Percentiles rank a stretch among this genome's conserved stretches.
These are phyloP conservation scores for Falco novaeseelandiae DNA, from an alignment of 2,797 vertebrate species.

Conservation along the genomic window DNA sequence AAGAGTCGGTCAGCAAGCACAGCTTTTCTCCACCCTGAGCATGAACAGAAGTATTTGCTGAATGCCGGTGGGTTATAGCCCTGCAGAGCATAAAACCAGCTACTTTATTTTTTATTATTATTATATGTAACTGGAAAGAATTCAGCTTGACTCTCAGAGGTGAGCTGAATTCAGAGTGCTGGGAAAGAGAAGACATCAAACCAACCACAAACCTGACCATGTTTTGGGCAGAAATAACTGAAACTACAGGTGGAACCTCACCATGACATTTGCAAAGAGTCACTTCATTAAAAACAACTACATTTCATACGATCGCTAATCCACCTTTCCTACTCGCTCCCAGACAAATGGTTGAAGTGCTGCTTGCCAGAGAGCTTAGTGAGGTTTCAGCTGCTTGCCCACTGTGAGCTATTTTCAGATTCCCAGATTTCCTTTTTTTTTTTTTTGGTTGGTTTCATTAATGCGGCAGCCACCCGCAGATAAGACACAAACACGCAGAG, in stretches of 20 bases:
- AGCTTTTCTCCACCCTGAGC: not conserved
- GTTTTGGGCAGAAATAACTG: not conserved
- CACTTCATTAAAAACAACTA: not conserved
- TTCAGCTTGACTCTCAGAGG: not conserved
- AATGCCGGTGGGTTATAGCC: not conserved
- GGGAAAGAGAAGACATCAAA: not conserved
- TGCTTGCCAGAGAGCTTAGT: not conserved
- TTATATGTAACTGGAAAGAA: not conserved
- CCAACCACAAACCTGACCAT: not conserved
- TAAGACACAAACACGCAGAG: not conserved
- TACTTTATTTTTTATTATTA: not conserved
- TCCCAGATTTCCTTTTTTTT: not conserved
- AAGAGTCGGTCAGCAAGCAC: not conserved
- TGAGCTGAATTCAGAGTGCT: not conserved
- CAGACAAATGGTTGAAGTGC: not conserved
- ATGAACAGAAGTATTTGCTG: not conserved
- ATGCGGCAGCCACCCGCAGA: fast-evolving
- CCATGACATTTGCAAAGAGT: not conserved
- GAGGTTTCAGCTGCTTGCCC: not conserved
- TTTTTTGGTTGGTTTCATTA: not conserved
- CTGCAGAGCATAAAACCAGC: not conserved
- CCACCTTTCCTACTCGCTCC: not conserved
- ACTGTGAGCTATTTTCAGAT: not conserved
- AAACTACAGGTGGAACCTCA: not conserved
- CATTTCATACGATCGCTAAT: not conserved